Evolutionary conservation across 1,140 invertebrate species (phyloP).

Genomic region (Plectrocnemia conspersa): DNA sequence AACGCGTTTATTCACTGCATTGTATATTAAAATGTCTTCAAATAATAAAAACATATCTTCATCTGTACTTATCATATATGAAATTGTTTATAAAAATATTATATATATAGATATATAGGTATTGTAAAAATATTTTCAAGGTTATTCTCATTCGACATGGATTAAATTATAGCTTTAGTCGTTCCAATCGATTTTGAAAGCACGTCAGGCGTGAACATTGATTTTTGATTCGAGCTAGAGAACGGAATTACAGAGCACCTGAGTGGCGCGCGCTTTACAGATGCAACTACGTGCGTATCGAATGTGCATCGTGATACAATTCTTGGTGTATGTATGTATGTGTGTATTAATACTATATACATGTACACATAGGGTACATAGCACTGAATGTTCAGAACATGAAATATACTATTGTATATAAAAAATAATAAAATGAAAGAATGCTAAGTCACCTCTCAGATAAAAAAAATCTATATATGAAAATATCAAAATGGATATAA

Average conservation of each 20-base stretch:
- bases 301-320: conserved; percentile 7
- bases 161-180: not conserved
- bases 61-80: too few species aligned
- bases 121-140: not conserved
- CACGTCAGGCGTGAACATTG: not conserved
- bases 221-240: too few species aligned
- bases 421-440: too few species aligned
- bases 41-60: too few species aligned
- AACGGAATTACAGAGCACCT: conserved; percentile 15
- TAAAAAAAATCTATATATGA: too few species aligned
- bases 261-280: conserved; percentile 13
- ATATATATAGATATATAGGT: not conserved
- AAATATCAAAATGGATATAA: too few species aligned
- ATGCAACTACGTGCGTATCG: conserved; percentile 8
- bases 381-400: too few species aligned
- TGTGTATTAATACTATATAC: not conserved
- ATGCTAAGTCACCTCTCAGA: too few species aligned
- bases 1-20: too few species aligned
- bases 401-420: too few species aligned
- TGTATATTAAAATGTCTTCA: too few species aligned
- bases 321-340: conserved; percentile 1
- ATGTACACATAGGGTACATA: too few species aligned
- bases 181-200: not conserved
- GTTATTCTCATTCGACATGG: not conserved
- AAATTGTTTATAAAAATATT: conserved; percentile 15